phyloP scores from a whole-genome alignment of 1,140 invertebrate genomes.

The Leptopilina clavipes region DNA sequence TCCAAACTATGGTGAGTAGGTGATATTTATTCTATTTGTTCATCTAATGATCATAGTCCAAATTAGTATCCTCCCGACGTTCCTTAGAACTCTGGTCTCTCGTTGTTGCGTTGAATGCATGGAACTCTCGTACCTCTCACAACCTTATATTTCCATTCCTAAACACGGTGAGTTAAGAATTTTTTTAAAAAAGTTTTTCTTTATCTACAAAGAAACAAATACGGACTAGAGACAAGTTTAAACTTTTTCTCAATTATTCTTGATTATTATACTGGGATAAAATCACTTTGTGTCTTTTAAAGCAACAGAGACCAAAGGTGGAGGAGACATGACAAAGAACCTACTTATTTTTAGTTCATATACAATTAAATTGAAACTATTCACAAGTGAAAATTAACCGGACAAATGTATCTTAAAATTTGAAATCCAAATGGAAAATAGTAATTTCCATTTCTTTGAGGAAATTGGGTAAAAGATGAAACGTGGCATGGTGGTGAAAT shows the following conservation, averaged over 20 bases:
- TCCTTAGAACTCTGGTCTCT: slow-evolving; percentile 73
- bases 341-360: neutral
- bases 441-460: neutral
- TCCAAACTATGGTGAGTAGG: slow-evolving; percentile 86
- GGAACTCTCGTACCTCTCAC: slow-evolving; percentile 76
- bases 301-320: slow-evolving; percentile 29
- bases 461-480: neutral
- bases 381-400: neutral
- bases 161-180: slow-evolving; percentile 62
- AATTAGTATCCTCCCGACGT: slow-evolving; percentile 72
- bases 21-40: slow-evolving; percentile 50
- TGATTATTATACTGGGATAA: neutral
- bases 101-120: slow-evolving; percentile 75
- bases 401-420: neutral
- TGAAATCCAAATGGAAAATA: neutral
- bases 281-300: slow-evolving; percentile 3
- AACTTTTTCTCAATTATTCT: slow-evolving; percentile 28
- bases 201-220: slow-evolving; percentile 24
- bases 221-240: slow-evolving; percentile 51
- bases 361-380: neutral
- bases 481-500: slow-evolving; percentile 16
- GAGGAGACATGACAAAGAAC: slow-evolving; percentile 3
- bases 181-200: slow-evolving; percentile 24
- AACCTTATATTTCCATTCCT: slow-evolving; percentile 61
- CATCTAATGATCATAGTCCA: slow-evolving; percentile 70